Base-by-base conservation (phyloP, 1,140 invertebrate genomes). In the Bombus huntii region DNA sequence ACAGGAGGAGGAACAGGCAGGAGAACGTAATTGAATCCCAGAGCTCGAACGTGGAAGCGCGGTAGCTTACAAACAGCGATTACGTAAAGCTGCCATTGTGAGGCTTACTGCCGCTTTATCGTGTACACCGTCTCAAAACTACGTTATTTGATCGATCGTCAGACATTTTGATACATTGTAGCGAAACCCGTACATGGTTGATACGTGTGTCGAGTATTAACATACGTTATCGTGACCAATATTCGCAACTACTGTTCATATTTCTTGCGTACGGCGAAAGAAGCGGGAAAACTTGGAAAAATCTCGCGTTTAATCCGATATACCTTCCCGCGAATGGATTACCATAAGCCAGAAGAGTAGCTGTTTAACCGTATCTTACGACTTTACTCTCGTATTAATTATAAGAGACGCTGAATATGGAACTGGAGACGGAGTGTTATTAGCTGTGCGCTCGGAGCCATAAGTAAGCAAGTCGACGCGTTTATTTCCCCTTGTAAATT, bases 21-120 rank as follows among this genome's bases (percentile, higher is more conserved):
- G 82, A 85, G 86, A 77, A 72, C 83, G 89, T 92, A 92, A 92
- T 92, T 91, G 91, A 92, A 92, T 92, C 82, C 80, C 85, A 78
- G 79, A 22, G 47, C 42, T 74, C 84, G 79, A 88, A 86, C 82
- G 78, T 88, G 71, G 86, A 90, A 86, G 86, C 87, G 89, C 88
- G 87, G 91, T 89, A 89, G 87, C 87, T 91, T 91, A 89, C 83
- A 76, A 77, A 89, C 85, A 84, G 85, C 87, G 90, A 92, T 92
- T 92, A 92, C 90, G 87, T 87, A 92, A 92, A 90, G 90, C 83
- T 90, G 79, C 85, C 79, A 89, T 90, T 91, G 83, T 89, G 78
- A 73, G 82, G 81, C 78, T 86, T 79, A 82, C 82, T 84, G 68
- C 70, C 62, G 88, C 83, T 66, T 76, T 79, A 73, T 47, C 81